Conservation (phyloP, 1,140 invertebrate species). For the Drosophila rufa region DNA sequence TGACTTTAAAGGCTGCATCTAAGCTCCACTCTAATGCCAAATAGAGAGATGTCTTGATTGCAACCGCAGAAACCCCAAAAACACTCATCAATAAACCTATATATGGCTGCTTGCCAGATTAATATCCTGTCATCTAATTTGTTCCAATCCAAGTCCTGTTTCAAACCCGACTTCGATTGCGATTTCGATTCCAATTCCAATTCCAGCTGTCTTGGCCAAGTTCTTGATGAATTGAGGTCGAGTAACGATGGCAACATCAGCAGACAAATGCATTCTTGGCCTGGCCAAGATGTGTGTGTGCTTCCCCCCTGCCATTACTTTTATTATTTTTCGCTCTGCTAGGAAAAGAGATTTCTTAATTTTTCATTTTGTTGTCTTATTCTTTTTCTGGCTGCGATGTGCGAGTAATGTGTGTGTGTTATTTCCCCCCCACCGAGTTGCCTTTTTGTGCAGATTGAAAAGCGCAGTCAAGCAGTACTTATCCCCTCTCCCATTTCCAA, state of each 20-base stretch:
- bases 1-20: not conserved
- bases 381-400: not conserved
- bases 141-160: slow-evolving; percentile 42
- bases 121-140: slow-evolving; percentile 72
- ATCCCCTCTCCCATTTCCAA: slow-evolving; percentile 11
- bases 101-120: slow-evolving; percentile 45
- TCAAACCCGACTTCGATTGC: not conserved
- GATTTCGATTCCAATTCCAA: not conserved
- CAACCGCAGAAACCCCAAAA: not conserved
- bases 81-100: slow-evolving; percentile 23
- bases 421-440: slow-evolving; percentile 18
- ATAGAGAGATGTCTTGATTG: slow-evolving; percentile 3
- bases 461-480: slow-evolving; percentile 73
- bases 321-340: slow-evolving; percentile 44
- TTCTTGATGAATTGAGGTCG: slow-evolving; percentile 45
- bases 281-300: not conserved
- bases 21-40: not conserved
- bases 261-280: slow-evolving; percentile 34
- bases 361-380: slow-evolving; percentile 44
- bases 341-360: slow-evolving; percentile 60
- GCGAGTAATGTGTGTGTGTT: slow-evolving; percentile 14
- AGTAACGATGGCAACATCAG: slow-evolving; percentile 19
- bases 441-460: slow-evolving; percentile 74
- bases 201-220: slow-evolving; percentile 22
- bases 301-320: slow-evolving; percentile 46